Percentiles rank a stretch among this genome's conserved stretches.
Conservation (phyloP, 1,140 invertebrate genomes). For the Papilio xuthus region DNA sequence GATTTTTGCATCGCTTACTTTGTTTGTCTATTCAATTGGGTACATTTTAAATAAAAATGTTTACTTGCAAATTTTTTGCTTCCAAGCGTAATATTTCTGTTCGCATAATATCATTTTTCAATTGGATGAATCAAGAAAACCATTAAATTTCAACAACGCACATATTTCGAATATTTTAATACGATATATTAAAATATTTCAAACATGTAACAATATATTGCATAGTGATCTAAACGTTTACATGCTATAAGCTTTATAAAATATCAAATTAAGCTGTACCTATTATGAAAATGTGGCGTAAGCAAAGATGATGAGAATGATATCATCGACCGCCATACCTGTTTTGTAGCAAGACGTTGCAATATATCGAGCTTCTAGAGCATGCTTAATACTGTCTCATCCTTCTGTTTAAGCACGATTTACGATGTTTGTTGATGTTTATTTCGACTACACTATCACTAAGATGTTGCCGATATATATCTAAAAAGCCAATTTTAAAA, state of each 20-base stretch:
- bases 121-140: no score
- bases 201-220: neutral
- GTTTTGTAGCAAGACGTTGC: neutral
- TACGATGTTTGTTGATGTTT: neutral
- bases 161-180: no score
- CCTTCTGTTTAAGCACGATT: conserved; percentile 6
- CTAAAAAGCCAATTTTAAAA: neutral
- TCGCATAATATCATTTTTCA: no score
- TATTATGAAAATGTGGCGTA: neutral
- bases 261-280: neutral
- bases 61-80: neutral
- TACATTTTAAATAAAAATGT: neutral
- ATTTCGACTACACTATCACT: neutral
- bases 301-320: neutral
- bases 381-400: conserved; percentile 17
- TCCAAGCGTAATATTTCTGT: no score
- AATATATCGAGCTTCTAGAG: neutral
- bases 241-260: neutral
- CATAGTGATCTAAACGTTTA: neutral
- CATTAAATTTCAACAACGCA: no score
- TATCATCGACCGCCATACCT: neutral
- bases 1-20: neutral
- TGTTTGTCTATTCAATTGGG: neutral
- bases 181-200: no score
- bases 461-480: neutral